Conservation (phyloP, 2,113 vertebrate species). For the Brachyhypopomus gauderio region DNA sequence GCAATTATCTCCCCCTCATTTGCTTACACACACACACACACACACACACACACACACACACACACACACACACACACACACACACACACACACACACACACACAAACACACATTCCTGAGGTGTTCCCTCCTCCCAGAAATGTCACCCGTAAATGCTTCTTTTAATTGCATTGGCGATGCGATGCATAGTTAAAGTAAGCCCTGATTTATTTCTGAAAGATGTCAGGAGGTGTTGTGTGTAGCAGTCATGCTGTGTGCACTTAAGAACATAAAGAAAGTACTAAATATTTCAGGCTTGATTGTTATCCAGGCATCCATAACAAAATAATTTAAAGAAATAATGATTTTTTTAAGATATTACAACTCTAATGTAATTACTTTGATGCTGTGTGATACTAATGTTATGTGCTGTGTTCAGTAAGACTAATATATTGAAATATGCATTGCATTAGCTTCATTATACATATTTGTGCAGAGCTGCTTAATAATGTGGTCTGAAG, state of each 20-base stretch:
- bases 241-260: not conserved
- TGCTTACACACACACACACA: conserved; percentile 9
- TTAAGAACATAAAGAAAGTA: not conserved
- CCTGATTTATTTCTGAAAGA: conserved; percentile 8
- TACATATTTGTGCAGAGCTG: too few species aligned
- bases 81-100: conserved; percentile 2
- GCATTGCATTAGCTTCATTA: not conserved
- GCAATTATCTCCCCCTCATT: conserved; percentile 25
- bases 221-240: conserved; percentile 5
- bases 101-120: conserved; percentile 16
- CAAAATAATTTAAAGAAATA: not conserved
- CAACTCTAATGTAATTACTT: not conserved
- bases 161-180: conserved; percentile 11
- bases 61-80: conserved; percentile 7
- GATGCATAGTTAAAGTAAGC: conserved; percentile 17
- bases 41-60: conserved; percentile 8
- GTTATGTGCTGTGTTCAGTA: not conserved
- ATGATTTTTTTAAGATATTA: too few species aligned
- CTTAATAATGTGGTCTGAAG: too few species aligned
- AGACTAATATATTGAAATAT: not conserved
- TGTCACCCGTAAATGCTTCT: conserved; percentile 23
- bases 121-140: conserved; percentile 19
- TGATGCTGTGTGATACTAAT: too few species aligned
- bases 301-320: not conserved
- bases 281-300: not conserved